Evolutionary conservation across 1,140 invertebrate genomes (phyloP).

Genomic region (Hylaeus anthracinus): DNA sequence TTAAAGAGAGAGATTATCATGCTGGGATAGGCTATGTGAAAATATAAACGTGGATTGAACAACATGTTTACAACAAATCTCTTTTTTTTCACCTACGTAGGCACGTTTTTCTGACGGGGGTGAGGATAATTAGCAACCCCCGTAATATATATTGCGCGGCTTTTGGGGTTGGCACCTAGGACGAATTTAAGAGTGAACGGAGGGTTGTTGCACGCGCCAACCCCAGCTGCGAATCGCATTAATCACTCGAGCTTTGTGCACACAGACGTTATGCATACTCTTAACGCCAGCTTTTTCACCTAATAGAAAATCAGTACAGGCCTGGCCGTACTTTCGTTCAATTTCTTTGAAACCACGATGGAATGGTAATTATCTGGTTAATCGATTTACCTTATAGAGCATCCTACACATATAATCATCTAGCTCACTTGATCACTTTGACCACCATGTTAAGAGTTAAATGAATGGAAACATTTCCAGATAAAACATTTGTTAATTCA

Average conservation of each 20-base stretch:
- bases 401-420: too few relatives aligned
- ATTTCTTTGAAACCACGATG: neutral
- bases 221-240: slow-evolving; percentile 78
- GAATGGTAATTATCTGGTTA: neutral
- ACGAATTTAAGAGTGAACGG: slow-evolving; percentile 65
- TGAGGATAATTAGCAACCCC: slow-evolving; percentile 76
- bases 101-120: slow-evolving; percentile 10
- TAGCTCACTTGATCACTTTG: too few relatives aligned
- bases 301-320: slow-evolving; percentile 29
- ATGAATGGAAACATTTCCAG: too few relatives aligned
- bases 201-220: slow-evolving; percentile 68
- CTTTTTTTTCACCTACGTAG: neutral
- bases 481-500: too few relatives aligned
- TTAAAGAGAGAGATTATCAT: too few relatives aligned
- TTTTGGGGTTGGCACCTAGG: slow-evolving; percentile 73
- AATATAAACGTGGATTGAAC: too few relatives aligned
- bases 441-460: too few relatives aligned
- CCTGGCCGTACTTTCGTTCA: neutral
- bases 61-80: neutral
- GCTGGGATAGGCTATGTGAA: too few relatives aligned
- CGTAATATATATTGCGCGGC: slow-evolving; percentile 71
- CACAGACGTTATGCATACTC: slow-evolving; percentile 29
- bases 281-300: slow-evolving; percentile 14
- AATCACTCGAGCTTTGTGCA: slow-evolving; percentile 71
- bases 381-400: neutral